These are phyloP conservation scores for Euwallacea fornicatus DNA, from an alignment of 1,140 invertebrate genomes.

Conservation along the genomic window DNA sequence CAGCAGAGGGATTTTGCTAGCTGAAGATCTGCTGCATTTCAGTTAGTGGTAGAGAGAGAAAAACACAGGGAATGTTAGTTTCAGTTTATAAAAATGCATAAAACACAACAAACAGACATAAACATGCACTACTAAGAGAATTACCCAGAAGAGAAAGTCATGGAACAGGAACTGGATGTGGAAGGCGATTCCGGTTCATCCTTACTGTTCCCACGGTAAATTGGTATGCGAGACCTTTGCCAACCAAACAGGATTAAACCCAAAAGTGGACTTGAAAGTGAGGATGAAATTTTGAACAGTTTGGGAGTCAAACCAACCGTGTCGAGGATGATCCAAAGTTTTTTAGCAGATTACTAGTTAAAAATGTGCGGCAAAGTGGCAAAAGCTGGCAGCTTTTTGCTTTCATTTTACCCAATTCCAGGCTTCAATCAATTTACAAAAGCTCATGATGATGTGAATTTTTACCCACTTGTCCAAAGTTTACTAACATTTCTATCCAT, in stretches of 20 bases:
- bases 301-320: background rate
- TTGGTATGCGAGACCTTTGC: conserved; percentile 53
- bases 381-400: too few species aligned
- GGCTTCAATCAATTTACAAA: background rate
- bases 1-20: conserved; percentile 48
- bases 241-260: conserved; percentile 20
- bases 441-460: conserved; percentile 6
- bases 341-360: too few species aligned
- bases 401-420: too few species aligned
- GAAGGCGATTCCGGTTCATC: conserved; percentile 52
- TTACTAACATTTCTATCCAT: background rate
- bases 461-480: background rate
- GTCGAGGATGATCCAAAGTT: too few species aligned
- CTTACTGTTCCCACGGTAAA: conserved; percentile 50
- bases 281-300: background rate
- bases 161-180: conserved; percentile 53
- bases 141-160: conserved; percentile 54
- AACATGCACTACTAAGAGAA: conserved; percentile 37
- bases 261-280: background rate
- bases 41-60: conserved; percentile 36
- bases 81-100: background rate
- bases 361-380: too few species aligned
- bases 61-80: conserved; percentile 31
- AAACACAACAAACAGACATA: conserved; percentile 9
- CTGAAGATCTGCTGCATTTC: conserved; percentile 44